Evolutionary conservation across 2,888 invertebrate genomes (phyloP), one percentile per base, ranked within the genome.

Genomic region (Crocallis elinguaria): DNA sequence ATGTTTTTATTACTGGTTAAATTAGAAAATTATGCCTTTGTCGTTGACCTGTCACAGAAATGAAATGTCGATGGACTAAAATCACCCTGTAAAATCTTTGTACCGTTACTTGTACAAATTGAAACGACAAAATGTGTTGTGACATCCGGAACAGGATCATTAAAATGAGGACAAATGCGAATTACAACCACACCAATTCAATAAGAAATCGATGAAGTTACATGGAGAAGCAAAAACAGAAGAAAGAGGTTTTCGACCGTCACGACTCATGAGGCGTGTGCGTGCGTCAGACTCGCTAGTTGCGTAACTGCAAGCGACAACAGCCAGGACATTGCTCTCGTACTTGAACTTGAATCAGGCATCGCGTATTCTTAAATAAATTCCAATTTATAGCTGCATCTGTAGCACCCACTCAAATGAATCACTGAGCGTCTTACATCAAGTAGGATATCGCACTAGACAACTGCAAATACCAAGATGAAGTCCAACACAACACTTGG

Each of bases 251-350:
- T 72, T 13, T 30, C 25, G 32, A 21, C 23, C 32, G 69, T 71
- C 70, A 70, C 72, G 69, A n/a, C 12, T 8, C 67, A 64, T 70
- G 57, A 69, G 62, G 67, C 75, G 72, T 69, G 71, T 71, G 71
- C 73, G 75, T 71, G 73, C 75, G 75, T 73, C 71, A 73, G 69
- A 69, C 73, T 72, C 67, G 73, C 74, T 68, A 68, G 69, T 84
- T 81, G 77, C 77, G 78, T 78, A 85, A 86, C 73, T 65, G 52
- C 70, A 69, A 64, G 63, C 70, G 68, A 70, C 69, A 67, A 39
- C 67, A 71, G 66, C 58, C 69, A 82, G 87, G 84, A 85, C 87
- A 71, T 84, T 87, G 86, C 82, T 86, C 88, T 86, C 80, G 71
- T 72, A 76, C 79, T 84, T 86, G 84, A 85, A 85, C 85, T 86